phyloP scores from a whole-genome alignment of 2,113 vertebrate genomes.

The Chamaetylas fuelleborni region DNA sequence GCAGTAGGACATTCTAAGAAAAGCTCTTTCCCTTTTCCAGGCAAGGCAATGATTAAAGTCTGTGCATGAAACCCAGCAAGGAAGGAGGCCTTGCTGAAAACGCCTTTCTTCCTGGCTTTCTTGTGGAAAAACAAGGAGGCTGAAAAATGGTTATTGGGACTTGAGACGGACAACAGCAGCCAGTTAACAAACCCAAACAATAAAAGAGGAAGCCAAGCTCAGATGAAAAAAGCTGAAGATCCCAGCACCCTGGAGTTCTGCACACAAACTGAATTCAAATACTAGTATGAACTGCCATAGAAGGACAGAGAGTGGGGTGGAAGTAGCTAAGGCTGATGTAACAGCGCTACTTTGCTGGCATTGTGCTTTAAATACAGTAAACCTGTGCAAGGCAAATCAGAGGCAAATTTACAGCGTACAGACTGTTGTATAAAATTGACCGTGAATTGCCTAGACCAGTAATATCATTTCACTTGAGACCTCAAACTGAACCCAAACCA shows the following conservation, averaged over 20 bases:
- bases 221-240: background rate
- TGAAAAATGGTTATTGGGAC: slow-evolving; percentile 19
- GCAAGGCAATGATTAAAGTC: slow-evolving; percentile 60
- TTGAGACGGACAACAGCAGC: background rate
- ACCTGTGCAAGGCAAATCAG: background rate
- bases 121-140: slow-evolving; percentile 39
- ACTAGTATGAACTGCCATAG: background rate
- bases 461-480: background rate
- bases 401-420: background rate
- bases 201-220: slow-evolving; percentile 18
- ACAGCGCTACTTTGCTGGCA: background rate
- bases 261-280: background rate
- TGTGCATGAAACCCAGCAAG: background rate
- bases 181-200: slow-evolving; percentile 30
- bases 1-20: slow-evolving; percentile 52
- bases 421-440: background rate
- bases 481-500: slow-evolving; percentile 43
- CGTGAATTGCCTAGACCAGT: background rate
- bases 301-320: background rate
- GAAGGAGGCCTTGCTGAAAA: slow-evolving; percentile 42
- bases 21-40: slow-evolving; percentile 65
- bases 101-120: slow-evolving; percentile 47
- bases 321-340: background rate
- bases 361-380: background rate
- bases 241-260: background rate